Evolutionary conservation across 92 coral and sea anemone species (phyloP), one percentile per base, ranked within the genome.

Genomic region (Bergia puertoricense): DNA sequence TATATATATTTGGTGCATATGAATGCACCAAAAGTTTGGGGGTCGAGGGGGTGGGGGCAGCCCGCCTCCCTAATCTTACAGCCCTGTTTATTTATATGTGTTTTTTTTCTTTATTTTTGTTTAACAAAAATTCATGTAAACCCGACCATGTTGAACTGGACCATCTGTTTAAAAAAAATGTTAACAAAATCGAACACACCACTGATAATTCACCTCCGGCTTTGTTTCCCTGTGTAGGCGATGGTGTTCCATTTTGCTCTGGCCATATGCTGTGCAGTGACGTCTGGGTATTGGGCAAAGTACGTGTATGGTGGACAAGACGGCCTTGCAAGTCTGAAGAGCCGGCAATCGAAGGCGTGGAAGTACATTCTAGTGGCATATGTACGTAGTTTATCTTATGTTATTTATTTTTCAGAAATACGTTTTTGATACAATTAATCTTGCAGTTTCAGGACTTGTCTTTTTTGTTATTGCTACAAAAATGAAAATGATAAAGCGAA

Each of bases 281-380:
- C 87, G 48, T 54, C 87, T n/a, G 87, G 87, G 65, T 84, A 84
- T 68, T 84, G 87, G 87, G 87, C 87, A 0, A 84, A 84, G 67
- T 69, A 45, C 23, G 87, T 71, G 37, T 84, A 84, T 36, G 79
- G 71, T 23, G 2, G 71, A 14, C 79, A 84, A n/a, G 79, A 84
- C 18, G 11, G n/a, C 7, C 0, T 42, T 6, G 0, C 0, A 0
- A 36, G 72, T 10, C 41, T 82, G n/a, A 84, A 84, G 22, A 15
- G 15, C 5, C 5, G 0, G 3, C 30, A 30, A 0, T 9, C 20
- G 15, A 84, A 23, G 68, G 87, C 87, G 23, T 84, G 87, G 87
- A 71, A 71, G 67, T 84, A 84, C 74, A 46, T 84, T 44, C 45
- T 84, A 4, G 67, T 84, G 20, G 87, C 87, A 71, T 79, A 84